Base-by-base conservation (phyloP, 2,113 vertebrate species). In the Muscicapa adusta region DNA sequence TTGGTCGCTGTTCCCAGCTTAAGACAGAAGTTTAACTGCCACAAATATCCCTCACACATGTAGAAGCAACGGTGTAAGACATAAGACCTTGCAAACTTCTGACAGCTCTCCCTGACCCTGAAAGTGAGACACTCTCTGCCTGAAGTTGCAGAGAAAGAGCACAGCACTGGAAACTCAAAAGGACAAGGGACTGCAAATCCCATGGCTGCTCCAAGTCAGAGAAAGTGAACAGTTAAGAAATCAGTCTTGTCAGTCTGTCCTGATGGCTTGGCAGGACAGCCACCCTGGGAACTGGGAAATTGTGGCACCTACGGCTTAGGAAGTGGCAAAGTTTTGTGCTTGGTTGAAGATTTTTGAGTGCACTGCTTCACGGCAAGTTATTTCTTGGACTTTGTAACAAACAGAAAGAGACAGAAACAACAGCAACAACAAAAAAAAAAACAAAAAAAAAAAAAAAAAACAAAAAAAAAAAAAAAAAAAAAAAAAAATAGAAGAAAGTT, bases 281-380 rank as follows among this genome's bases (percentile, higher is more conserved):
- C 7, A 1, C 18, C 15, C 25, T 14, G 71, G 28, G 29, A 43
- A 25, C 2, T 7, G 36, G 75, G 51, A 24, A 45, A 18, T 22
- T 6, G n/a, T 3, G 31, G 14, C 47, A 80, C 9, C 28, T 8
- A 0, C 8, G 2, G 3, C 45, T 51, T 34, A 10, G 18, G n/a
- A 45, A n/a, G 17, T 4, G 3, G 63, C 13, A 36, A 76, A 63
- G 29, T 5, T 62, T 48, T 14, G 23, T 6, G 58, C 40, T 47
- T 42, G 20, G 12, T 2, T 34, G 42, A 25, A 70, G 42, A 34
- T 50, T 57, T 91, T 42, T 38, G 48, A 77, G 25, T 2, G 9
- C 29, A 8, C 12, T 23, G 18, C 42, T 83, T 76, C 54, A 65
- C 0, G 0, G 51, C 19, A 51, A 91, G 63, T 38, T 54, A 9